Conservation (phyloP, 2,888 invertebrate species). For the Pachycephus smyrnensis region DNA sequence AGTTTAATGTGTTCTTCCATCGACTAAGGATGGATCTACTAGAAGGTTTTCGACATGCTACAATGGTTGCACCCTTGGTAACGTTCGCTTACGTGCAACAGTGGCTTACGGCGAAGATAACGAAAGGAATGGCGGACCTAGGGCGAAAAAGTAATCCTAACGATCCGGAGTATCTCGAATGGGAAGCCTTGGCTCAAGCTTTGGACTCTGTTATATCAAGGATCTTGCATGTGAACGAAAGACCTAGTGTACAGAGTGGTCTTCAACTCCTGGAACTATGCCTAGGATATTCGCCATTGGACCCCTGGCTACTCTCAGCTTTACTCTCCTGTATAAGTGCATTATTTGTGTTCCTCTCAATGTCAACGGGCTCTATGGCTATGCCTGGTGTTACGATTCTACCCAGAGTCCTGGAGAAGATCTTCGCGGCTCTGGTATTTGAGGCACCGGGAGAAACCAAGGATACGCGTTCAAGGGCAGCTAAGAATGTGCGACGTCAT, state of each 20-base stretch:
- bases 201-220: slow-evolving; percentile 87
- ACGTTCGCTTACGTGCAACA: slow-evolving; percentile 87
- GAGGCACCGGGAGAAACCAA: slow-evolving; percentile 76
- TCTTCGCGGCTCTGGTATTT: slow-evolving; percentile 86
- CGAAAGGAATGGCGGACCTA: slow-evolving; percentile 71
- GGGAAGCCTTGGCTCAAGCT: slow-evolving; percentile 84
- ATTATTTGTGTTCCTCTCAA: slow-evolving; percentile 89
- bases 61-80: slow-evolving; percentile 83
- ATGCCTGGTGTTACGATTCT: slow-evolving; percentile 77
- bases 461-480: slow-evolving; percentile 77
- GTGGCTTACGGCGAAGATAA: slow-evolving; percentile 83
- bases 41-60: slow-evolving; percentile 85
- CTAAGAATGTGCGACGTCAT: slow-evolving; percentile 88
- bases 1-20: slow-evolving; percentile 86
- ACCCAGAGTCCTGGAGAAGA: slow-evolving; percentile 87
- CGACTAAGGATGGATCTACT: slow-evolving; percentile 85
- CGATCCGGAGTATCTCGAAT: slow-evolving; percentile 82
- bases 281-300: slow-evolving; percentile 79
- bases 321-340: slow-evolving; percentile 93
- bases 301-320: slow-evolving; percentile 85
- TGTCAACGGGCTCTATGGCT: slow-evolving; percentile 84
- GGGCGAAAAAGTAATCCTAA: slow-evolving; percentile 66
- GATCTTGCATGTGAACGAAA: slow-evolving; percentile 78
- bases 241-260: slow-evolving; percentile 82
- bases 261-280: slow-evolving; percentile 83